These are phyloP conservation scores for Alectoris magna DNA, from an alignment of 2,797 vertebrate genomes.

Conservation along the genomic window DNA sequence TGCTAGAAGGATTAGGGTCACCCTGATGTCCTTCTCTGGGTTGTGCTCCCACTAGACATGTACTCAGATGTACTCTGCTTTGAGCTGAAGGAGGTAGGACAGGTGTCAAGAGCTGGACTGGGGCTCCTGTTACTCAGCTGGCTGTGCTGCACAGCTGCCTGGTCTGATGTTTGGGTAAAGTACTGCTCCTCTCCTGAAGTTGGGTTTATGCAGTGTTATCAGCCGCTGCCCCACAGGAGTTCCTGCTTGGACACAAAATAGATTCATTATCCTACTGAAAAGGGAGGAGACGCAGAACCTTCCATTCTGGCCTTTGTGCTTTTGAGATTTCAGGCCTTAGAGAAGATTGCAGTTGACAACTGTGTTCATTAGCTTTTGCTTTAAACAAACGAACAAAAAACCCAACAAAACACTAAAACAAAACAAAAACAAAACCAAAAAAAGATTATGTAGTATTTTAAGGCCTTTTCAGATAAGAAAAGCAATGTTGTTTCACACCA, in stretches of 20 bases:
- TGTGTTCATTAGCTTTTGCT: not conserved
- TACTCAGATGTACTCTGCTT: accelerated
- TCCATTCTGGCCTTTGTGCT: not conserved
- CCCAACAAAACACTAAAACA: not conserved
- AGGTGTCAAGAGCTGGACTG: accelerated
- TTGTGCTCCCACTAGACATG: not conserved
- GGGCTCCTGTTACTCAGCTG: not conserved
- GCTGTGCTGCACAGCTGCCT: not conserved
- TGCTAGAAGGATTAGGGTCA: not conserved
- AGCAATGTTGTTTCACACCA: not conserved
- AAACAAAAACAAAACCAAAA: not conserved
- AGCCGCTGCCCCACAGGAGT: accelerated
- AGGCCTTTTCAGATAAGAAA: not conserved
- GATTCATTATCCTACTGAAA: accelerated
- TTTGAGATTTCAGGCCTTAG: accelerated
- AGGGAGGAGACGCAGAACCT: not conserved
- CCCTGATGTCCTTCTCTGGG: not conserved
- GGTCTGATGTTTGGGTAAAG: not conserved
- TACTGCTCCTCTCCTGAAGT: accelerated
- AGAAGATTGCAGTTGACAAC: not conserved
- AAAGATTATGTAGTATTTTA: accelerated
- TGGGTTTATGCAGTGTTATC: not conserved
- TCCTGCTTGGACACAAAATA: not conserved
- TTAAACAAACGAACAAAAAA: not conserved
- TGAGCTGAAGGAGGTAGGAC: too few species aligned